Evolutionary conservation across 1,140 invertebrate genomes (phyloP), one percentile per base, ranked within the genome.

Genomic region (Camponotus vicinus): DNA sequence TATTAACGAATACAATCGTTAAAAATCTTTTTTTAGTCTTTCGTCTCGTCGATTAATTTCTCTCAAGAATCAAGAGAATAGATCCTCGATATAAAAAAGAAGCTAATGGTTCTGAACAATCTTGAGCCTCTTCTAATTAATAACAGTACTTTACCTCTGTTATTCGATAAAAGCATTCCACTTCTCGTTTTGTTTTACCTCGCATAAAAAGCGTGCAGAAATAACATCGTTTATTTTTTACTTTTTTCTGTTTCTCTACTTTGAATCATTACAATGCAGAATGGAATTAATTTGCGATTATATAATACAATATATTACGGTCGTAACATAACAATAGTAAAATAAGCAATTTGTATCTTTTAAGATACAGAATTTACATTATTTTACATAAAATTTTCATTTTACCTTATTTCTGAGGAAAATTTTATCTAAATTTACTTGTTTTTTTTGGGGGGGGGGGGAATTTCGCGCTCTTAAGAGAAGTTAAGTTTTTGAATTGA

Each of bases 1-100:
- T 45, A 59, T 83, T 83, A 83, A 83, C n/a, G 69, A 83, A 61
- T 40, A 59, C 37, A 49, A 18, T 71, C 40, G 40, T 61, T 71
- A 49, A 63, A 83, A 75, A 69, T 61, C 55, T 55, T 61, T 21
- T 83, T 61, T 69, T 73, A 45, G 13, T 73, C 32, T 13, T 69
- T n/a, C 27, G 40, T 21, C 18, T 27, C 55, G 55, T 61, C 57
- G 27, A 83, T 75, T 83, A 83, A 75, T 75, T 75, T 75, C 55
- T 57, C 32, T 61, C 7, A 83, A 42, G 42, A 75, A 21, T 42
- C 66, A 15, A 73, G 40, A 71, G 37, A 71, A 15, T 34, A 55
- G 45, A 55, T 34, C 79, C 27, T 34, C 2, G n/a, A 45, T 21
- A 15, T 13, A 21, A 42, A 69, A 18, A 40, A 21, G 13, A 61